Evolutionary conservation across 2,888 invertebrate species (phyloP), one percentile per base, ranked within the genome.

Genomic region (Metalampra italica): DNA sequence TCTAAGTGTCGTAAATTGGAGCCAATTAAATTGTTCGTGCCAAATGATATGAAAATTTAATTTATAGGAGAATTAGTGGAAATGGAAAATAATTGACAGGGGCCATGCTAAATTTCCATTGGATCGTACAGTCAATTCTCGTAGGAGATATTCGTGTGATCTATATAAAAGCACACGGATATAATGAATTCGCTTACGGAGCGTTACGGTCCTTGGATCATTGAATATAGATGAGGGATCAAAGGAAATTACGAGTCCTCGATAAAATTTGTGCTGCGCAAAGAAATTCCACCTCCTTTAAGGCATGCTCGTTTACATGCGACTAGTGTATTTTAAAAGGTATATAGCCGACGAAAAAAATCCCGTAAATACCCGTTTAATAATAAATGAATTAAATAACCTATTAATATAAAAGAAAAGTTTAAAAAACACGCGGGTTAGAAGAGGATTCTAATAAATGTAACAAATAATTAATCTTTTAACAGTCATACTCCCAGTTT

Each of bases 201-300:
- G 82, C 83, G 79, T 82, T 78, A 78, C 78, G 74, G 75, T 78
- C 76, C 71, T 76, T 73, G 78, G 80, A 82, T 85, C 86, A 86
- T 85, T 87, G 86, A 87, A 85, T 87, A 86, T 82, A 86, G 82
- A 87, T 83, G 83, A 84, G 82, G 84, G 86, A 83, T 86, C 86
- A 86, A 86, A 84, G 80, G 68, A 85, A 84, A 84, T 85, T 83
- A 82, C 82, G 80, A 78, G 70, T 78, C 66, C 69, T 71, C 78
- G 77, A 80, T 81, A 82, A 84, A 84, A 82, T 79, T 81, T 80
- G 75, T 68, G 81, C 82, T 76, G 74, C 66, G 80, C 76, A 71
- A 82, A 79, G 78, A 78, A 78, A 79, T 79, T 81, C 67, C 67
- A 62, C 64, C 70, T 72, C 56, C 66, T 69, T 56, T 54, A 64